Percentiles rank a stretch among this genome's conserved stretches.
phyloP scores from a whole-genome alignment of 2,888 invertebrate genomes.

The Synergus itoensis region DNA sequence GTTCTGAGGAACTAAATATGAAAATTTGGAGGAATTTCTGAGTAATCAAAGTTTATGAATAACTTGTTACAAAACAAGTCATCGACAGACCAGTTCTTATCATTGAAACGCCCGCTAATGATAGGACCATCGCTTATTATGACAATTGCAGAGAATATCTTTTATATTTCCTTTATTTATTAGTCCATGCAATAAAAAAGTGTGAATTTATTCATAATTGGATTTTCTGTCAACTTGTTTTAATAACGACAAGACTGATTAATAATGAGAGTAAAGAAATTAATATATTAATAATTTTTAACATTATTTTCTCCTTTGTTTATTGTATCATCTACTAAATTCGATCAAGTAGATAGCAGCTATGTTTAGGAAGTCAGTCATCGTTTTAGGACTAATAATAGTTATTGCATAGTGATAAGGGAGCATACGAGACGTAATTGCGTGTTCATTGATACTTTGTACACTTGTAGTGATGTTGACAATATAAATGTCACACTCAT shows the following conservation, averaged over 20 bases:
- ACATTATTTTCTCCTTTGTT: not conserved
- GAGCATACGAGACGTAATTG: constrained; percentile 27
- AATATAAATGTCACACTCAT: constrained; percentile 9
- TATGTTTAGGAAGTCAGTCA: constrained; percentile 1
- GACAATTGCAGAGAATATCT: not conserved
- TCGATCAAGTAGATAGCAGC: not conserved
- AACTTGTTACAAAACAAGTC: constrained; percentile 13
- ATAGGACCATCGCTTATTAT: not conserved
- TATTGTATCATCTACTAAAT: not conserved
- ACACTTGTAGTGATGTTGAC: constrained; percentile 17
- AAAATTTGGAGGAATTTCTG: not conserved
- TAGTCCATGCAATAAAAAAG: too few species aligned
- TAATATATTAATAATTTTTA: not conserved
- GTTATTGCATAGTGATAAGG: constrained; percentile 38
- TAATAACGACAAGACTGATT: too few species aligned
- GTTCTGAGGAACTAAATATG: not conserved
- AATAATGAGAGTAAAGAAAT: too few species aligned
- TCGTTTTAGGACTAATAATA: constrained; percentile 12
- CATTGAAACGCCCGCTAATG: constrained; percentile 37
- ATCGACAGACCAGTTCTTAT: constrained; percentile 2
- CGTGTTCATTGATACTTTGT: constrained; percentile 32
- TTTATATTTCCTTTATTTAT: too few species aligned
- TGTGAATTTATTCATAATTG: too few species aligned
- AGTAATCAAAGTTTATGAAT: not conserved
- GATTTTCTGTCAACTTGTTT: too few species aligned